Base-by-base conservation (phyloP, 1,140 invertebrate genomes). In the Linepithema humile region DNA sequence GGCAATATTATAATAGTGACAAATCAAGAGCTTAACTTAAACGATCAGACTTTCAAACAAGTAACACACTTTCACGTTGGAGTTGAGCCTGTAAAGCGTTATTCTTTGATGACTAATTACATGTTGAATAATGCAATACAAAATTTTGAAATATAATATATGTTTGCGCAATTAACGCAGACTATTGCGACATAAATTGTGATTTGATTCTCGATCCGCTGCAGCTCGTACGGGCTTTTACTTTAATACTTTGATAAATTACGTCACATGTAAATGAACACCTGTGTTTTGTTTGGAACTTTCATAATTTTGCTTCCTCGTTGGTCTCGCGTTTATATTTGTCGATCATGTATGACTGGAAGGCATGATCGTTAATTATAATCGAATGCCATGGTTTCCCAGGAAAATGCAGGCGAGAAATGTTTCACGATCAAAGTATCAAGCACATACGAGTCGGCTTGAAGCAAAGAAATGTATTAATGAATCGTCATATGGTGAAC, bases 401-500 rank as follows among this genome's bases (percentile, higher is more conserved):
- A 59, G 38, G 12, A 7, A 48, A 35, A 62, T 23, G 3, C 38
- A 55, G n/a, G 20, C 9, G n/a, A n/a, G 35, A 60, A 45, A 60
- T 23, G 65, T 23, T n/a, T 38, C 26, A n/a, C 53, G 50, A 50
- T 77, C 40, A 23, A 77, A 77, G 29, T 50, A 43, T 65, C 23
- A 45, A 75, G n/a, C 15, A 4, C 10, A 43, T 10, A 26, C 48
- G n/a, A 3, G 10, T 72, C 20, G 45, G 15, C 43, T 67, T 40
- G 40, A 67, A 5, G 12, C n/a, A 38, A 57, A 70, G 10, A 26
- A 26, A 23, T 48, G 53, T 32, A 40, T 64, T 1, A 57, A 69
- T 78, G 5, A 67, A 67, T 80, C 17, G 26, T 82, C 59, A n/a
- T 67, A 72, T 55, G 50, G 38, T 86, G 73, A 64, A 65, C 72